Evolutionary conservation across 1,140 invertebrate genomes (phyloP), one percentile per base, ranked within the genome.

Genomic region (Drosophila watanabei): DNA sequence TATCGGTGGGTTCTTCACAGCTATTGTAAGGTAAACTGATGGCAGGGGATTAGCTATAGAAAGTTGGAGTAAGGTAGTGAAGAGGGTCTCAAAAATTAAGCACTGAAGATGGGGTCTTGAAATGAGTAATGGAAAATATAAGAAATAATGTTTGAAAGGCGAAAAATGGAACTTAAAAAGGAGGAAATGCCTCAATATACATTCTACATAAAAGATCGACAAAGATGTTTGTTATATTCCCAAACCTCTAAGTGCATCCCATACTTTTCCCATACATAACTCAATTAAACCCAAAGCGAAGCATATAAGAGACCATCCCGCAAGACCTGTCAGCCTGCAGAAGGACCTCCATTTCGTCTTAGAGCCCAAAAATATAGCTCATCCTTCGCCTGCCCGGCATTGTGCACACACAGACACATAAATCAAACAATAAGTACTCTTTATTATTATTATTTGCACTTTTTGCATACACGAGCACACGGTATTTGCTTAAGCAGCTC

Each of bases 351-450:
- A 51, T 65, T 46, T 33, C 58, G 39, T 49, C 14, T 48, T 28
- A 18, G 49, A 72, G 20, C 48, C 24, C 35, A 52, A 76, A 37
- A 37, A 37, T 45, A 64, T 58, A 63, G 60, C 80, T 66, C 76
- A 69, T 59, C 33, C 66, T 60, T 32, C 20, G 41, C 33, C 37
- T 28, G 20, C n/a, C 16, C 56, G 41, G 75, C 49, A 84, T 85
- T 91, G 89, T 88, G 81, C 73, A 92, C 59, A 92, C 77, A 92
- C 91, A 92, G 91, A 92, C 91, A 79, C 91, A 92, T 92, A 92
- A 92, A 92, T 92, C 91, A 92, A 92, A 92, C 82, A 92, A 92
- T 92, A 92, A 92, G 91, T 92, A 92, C 91, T 92, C 91, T 92
- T 91, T 92, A 91, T 91, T 92, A 92, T 92, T 92, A 92, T 92